phyloP scores from a whole-genome alignment of 1,140 invertebrate genomes.

The Cepaea nemoralis region DNA sequence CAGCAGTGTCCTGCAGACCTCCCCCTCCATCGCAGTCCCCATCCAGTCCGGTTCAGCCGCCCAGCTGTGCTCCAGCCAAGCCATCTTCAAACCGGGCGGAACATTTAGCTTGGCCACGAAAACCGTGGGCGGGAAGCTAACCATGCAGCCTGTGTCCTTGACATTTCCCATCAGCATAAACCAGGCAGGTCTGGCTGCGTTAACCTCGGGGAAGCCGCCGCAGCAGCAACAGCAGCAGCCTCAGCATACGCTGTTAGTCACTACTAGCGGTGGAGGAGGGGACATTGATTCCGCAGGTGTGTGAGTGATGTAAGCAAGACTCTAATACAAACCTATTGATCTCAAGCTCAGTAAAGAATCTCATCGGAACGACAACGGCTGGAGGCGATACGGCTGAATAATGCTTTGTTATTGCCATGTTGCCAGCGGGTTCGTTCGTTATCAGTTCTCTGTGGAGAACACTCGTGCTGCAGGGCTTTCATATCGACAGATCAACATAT shows the following conservation, averaged over 20 bases:
- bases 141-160: constrained; percentile 59
- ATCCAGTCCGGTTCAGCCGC: not conserved
- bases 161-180: constrained; percentile 57
- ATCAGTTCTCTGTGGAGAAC: not conserved
- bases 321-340: not conserved
- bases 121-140: constrained; percentile 54
- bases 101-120: constrained; percentile 53
- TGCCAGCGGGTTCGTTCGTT: not conserved
- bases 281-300: not conserved
- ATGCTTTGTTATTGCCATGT: not conserved
- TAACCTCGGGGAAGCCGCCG: constrained; percentile 33
- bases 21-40: not conserved
- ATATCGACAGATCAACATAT: not conserved
- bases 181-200: constrained; percentile 47
- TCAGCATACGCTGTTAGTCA: constrained; percentile 55
- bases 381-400: not conserved
- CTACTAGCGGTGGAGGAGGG: constrained; percentile 41
- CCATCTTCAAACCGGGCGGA: constrained; percentile 56
- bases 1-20: constrained; percentile 11
- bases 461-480: not conserved
- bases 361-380: not conserved
- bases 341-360: not conserved
- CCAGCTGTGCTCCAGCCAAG: constrained; percentile 50
- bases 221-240: constrained; percentile 50
- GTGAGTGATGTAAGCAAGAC: not conserved